Evolutionary conservation across 2,888 invertebrate genomes (phyloP).

Genomic region (Megamerina dolium): DNA sequence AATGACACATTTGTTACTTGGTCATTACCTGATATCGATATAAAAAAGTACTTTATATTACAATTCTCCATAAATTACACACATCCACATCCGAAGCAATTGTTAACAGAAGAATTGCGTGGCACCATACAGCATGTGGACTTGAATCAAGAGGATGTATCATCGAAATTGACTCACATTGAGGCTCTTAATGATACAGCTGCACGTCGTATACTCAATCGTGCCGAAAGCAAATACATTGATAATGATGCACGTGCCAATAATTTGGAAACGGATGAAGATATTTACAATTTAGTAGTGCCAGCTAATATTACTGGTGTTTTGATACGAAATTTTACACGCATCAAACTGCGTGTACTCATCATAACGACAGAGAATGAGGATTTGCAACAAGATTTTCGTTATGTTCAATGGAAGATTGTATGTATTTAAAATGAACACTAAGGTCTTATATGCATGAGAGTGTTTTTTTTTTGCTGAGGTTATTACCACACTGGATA

Average conservation of each 20-base stretch:
- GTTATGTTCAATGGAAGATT: conserved; percentile 48
- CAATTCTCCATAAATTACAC: conserved; percentile 42
- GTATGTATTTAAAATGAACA: no score
- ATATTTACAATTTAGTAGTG: conserved; percentile 40
- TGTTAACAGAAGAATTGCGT: conserved; percentile 26
- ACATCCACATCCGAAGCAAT: conserved; percentile 35
- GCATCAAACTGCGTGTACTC: conserved; percentile 42
- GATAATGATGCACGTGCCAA: conserved; percentile 34
- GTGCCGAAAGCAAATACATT: conserved; percentile 35
- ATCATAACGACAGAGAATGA: conserved; percentile 45
- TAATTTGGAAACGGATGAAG: conserved; percentile 34
- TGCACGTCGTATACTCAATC: conserved; percentile 30
- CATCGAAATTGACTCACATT: conserved; percentile 31
- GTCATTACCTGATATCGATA: conserved; percentile 37
- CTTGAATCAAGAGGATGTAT: conserved; percentile 33
- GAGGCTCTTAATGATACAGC: conserved; percentile 30
- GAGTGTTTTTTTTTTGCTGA: no score
- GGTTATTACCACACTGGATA: no score
- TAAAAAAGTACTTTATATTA: conserved; percentile 42
- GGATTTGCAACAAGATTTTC: conserved; percentile 42
- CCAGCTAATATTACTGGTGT: conserved; percentile 46
- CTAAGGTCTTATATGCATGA: no score
- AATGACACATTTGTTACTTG: conserved; percentile 42
- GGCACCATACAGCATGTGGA: conserved; percentile 36
- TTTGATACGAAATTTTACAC: conserved; percentile 38